Evolutionary conservation across 2,888 invertebrate species (phyloP).

Genomic region (Micropterix aruncella): DNA sequence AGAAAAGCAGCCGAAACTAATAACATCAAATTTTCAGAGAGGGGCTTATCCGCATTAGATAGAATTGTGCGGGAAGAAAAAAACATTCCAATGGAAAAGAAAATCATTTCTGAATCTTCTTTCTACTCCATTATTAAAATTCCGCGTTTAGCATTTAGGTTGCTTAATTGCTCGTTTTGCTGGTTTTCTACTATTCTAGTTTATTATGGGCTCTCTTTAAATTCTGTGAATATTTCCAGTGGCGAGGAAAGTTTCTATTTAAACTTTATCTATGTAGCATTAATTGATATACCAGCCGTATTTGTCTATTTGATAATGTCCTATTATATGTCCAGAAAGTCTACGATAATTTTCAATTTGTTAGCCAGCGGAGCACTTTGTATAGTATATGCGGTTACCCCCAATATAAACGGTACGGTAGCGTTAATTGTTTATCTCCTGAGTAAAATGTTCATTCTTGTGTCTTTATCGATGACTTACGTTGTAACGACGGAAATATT

Average conservation of each 20-base stretch:
- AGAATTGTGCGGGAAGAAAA: neutral
- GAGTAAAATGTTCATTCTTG: conserved; percentile 38
- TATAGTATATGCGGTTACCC: conserved; percentile 13
- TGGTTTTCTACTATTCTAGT: conserved; percentile 53
- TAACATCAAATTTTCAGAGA: neutral
- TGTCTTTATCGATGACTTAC: conserved; percentile 36
- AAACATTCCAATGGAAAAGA: neutral
- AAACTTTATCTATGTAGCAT: conserved; percentile 44
- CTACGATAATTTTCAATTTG: conserved; percentile 24
- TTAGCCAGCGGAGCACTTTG: conserved; percentile 30
- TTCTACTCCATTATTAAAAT: neutral
- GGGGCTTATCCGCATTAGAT: neutral
- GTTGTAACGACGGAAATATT: conserved; percentile 43
- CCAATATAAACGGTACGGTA: neutral
- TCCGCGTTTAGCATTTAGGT: neutral
- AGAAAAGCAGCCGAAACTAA: neutral
- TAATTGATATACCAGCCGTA: conserved; percentile 38
- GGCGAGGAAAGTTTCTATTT: conserved; percentile 41
- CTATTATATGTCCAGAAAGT: conserved; percentile 24
- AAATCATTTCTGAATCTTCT: neutral
- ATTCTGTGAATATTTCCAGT: conserved; percentile 42
- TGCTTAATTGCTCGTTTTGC: conserved; percentile 35
- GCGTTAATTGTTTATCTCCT: conserved; percentile 24
- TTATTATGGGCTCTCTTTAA: conserved; percentile 52
- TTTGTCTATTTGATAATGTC: conserved; percentile 20